Conservation (phyloP, 1,140 invertebrate genomes). For the Parapsyche elsis region DNA sequence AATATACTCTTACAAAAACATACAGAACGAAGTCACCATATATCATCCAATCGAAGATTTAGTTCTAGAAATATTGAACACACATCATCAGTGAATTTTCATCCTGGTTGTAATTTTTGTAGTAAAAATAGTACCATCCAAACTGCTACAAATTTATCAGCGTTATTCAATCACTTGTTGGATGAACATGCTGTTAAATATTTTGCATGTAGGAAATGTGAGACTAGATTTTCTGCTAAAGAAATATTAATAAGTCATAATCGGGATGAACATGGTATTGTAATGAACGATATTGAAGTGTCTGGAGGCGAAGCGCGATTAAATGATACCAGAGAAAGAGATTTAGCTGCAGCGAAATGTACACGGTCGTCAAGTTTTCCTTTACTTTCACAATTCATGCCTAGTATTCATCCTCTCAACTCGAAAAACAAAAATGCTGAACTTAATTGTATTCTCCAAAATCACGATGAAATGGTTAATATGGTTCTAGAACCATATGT, state of each 20-base stretch:
- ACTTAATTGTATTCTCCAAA: background rate
- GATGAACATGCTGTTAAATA: constrained; percentile 61
- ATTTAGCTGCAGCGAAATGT: background rate
- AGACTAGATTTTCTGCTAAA: constrained; percentile 59
- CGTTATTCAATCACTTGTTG: constrained; percentile 62
- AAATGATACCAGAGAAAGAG: background rate
- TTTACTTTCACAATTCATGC: background rate
- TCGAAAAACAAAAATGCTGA: background rate
- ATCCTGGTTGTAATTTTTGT: constrained; percentile 60
- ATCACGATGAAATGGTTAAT: background rate
- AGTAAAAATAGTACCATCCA: constrained; percentile 58
- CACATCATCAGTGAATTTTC: constrained; percentile 35
- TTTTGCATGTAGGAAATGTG: constrained; percentile 62
- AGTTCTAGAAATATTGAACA: constrained; percentile 58
- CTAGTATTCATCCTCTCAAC: background rate
- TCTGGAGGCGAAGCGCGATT: background rate
- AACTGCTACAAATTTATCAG: constrained; percentile 59
- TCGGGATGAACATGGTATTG: constrained; percentile 53
- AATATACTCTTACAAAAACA: constrained; percentile 70
- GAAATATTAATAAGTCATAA: constrained; percentile 59
- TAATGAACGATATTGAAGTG: background rate
- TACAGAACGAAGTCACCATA: constrained; percentile 67
- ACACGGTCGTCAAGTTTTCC: constrained; percentile 26
- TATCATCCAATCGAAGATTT: constrained; percentile 59
- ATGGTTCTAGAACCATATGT: background rate